Conservation (phyloP, 2,797 vertebrate species). For the Aquila chrysaetos region DNA sequence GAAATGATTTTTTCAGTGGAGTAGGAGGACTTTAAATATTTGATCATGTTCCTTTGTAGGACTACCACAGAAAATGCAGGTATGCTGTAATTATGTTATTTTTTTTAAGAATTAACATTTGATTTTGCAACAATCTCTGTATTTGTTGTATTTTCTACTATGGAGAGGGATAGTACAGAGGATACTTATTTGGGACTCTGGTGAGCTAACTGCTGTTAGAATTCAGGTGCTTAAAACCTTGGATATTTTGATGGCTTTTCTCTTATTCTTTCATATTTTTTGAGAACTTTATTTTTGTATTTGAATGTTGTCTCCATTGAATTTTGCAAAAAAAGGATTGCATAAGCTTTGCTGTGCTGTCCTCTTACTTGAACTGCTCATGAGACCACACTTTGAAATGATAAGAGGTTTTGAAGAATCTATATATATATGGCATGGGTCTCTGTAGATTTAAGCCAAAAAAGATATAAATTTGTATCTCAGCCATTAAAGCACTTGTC, state of each 20-base stretch:
- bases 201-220: background rate
- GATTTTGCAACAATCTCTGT: background rate
- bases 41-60: background rate
- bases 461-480: background rate
- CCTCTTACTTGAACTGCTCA: background rate
- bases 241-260: background rate
- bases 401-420: background rate
- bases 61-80: background rate
- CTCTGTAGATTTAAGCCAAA: background rate
- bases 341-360: background rate
- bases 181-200: background rate
- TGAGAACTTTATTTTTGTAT: background rate
- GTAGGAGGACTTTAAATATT: background rate
- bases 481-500: background rate
- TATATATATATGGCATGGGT: background rate
- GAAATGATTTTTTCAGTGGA: background rate
- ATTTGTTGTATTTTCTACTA: background rate
- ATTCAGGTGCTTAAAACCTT: background rate
- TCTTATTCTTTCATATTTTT: background rate
- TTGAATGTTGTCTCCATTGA: background rate
- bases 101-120: background rate
- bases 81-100: background rate
- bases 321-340: background rate
- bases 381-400: background rate
- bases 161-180: background rate